A percentile compares a stretch with the other conserved stretches of the same genome.
phyloP scores from a whole-genome alignment of 53 echinoderm and acorn worm genomes.

The Patiria pectinifera region DNA sequence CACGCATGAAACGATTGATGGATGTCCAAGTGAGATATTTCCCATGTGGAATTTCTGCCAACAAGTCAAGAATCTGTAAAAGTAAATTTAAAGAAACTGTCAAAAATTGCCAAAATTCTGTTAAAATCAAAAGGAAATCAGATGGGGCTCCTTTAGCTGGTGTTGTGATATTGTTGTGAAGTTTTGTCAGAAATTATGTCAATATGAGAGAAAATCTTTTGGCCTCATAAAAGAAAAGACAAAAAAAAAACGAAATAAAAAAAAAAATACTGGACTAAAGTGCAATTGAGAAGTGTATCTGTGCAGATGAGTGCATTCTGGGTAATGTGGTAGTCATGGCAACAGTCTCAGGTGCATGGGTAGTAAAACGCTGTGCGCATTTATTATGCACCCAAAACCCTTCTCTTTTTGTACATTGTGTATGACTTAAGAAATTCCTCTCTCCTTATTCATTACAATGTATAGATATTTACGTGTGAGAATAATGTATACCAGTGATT shows the following conservation, averaged over 20 bases:
- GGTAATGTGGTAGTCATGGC: background rate
- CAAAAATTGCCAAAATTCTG: background rate
- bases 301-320: constrained; percentile 35
- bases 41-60: background rate
- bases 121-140: background rate
- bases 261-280: constrained; percentile 41
- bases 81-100: background rate
- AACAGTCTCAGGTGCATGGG: constrained; percentile 3
- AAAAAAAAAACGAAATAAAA: background rate
- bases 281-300: constrained; percentile 56
- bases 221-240: background rate
- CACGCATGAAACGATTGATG: background rate
- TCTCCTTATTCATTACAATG: background rate
- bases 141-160: background rate
- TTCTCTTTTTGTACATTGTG: constrained; percentile 53
- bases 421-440: constrained; percentile 12
- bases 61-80: background rate
- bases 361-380: constrained; percentile 46
- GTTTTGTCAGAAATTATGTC: background rate
- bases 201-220: too few species aligned
- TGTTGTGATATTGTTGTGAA: background rate
- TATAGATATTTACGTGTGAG: constrained; percentile 20
- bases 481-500: background rate
- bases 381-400: constrained; percentile 23
- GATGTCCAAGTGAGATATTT: background rate